phyloP scores from a whole-genome alignment of 2,797 vertebrate genomes.

The Argyrosomus regius region DNA sequence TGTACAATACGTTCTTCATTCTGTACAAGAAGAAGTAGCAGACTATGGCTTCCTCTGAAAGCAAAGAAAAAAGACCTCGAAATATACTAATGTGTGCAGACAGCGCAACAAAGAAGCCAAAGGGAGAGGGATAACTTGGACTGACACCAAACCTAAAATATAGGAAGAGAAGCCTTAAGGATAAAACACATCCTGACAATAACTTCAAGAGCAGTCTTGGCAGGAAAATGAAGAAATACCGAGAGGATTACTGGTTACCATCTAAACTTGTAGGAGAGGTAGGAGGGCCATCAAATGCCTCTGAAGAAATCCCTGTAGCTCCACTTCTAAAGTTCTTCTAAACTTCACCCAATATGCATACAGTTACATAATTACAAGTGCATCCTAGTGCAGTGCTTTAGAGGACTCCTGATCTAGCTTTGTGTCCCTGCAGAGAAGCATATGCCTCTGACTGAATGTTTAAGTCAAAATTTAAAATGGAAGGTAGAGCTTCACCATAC shows the following conservation, averaged over 20 bases:
- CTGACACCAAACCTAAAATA: neutral
- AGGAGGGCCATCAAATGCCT: neutral
- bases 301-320: neutral
- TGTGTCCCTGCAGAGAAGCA: conserved; percentile 12
- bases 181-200: conserved; percentile 26
- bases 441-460: neutral
- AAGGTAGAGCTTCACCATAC: neutral
- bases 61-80: neutral
- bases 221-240: conserved; percentile 4
- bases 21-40: neutral
- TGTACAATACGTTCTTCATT: neutral
- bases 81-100: neutral
- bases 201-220: neutral
- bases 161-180: neutral
- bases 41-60: neutral
- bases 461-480: conserved; percentile 16
- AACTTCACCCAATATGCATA: conserved; percentile 5
- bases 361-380: conserved; percentile 24
- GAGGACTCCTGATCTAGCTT: conserved; percentile 12
- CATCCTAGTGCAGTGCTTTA: neutral
- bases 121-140: neutral
- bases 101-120: neutral
- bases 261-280: neutral
- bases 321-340: neutral
- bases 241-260: conserved; percentile 18